Evolutionary conservation across 2,888 invertebrate genomes (phyloP).

Genomic region (Meganola albula): DNA sequence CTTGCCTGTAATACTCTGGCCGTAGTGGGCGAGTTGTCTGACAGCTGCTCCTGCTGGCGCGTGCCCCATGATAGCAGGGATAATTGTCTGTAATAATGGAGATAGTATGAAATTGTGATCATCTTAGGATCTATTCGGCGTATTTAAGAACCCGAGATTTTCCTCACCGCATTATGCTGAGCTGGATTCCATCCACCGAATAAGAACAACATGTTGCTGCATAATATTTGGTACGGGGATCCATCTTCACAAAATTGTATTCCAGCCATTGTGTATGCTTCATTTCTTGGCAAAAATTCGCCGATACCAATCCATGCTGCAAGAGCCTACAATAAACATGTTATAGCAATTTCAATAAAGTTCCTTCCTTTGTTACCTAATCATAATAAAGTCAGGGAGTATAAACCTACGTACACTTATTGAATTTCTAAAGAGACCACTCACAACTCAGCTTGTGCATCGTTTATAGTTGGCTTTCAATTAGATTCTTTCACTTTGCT

Average conservation of each 20-base stretch:
- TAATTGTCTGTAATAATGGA: slow-evolving; percentile 73
- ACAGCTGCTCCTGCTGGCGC: slow-evolving; percentile 71
- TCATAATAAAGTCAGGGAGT: too few species aligned
- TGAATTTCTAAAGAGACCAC: too few species aligned
- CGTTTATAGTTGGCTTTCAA: too few species aligned
- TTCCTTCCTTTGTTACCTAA: too few species aligned
- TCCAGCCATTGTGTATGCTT: slow-evolving; percentile 57
- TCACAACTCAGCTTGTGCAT: too few species aligned
- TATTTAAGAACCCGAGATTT: too few species aligned
- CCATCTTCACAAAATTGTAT: neutral
- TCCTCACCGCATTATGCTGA: slow-evolving; percentile 57
- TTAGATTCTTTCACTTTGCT: too few species aligned
- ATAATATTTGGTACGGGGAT: neutral
- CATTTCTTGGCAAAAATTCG: slow-evolving; percentile 80
- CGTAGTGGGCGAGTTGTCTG: slow-evolving; percentile 56
- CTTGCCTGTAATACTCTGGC: slow-evolving; percentile 52
- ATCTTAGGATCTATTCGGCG: too few species aligned
- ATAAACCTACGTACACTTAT: too few species aligned
- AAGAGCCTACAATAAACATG: neutral
- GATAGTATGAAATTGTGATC: too few species aligned
- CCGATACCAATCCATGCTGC: slow-evolving; percentile 60
- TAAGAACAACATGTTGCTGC: slow-evolving; percentile 79
- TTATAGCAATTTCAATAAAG: neutral
- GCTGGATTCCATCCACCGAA: slow-evolving; percentile 77
- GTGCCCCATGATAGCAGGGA: slow-evolving; percentile 81